Conservation (phyloP, 2,113 vertebrate species). For the Protomyctophum bolini region DNA sequence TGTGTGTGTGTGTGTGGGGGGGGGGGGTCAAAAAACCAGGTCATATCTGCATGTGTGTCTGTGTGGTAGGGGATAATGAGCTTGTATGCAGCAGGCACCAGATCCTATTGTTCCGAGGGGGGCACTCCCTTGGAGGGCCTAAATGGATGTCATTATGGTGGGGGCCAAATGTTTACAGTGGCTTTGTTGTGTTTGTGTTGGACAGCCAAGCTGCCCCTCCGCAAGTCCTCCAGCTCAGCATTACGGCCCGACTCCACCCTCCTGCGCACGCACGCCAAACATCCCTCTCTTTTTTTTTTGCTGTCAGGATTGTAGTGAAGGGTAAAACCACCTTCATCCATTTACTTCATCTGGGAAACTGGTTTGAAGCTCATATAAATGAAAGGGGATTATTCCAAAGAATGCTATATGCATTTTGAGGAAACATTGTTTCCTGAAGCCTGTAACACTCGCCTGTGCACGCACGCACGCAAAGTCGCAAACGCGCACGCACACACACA, state of each 20-base stretch:
- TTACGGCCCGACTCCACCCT: constrained; percentile 47
- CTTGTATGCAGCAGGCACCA: constrained; percentile 63
- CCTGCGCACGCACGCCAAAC: constrained; percentile 37
- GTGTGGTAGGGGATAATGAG: constrained; percentile 47
- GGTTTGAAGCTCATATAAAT: no score
- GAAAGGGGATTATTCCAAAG: no score
- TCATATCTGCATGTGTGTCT: not conserved
- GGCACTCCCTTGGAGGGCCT: constrained; percentile 64
- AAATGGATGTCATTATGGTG: constrained; percentile 56
- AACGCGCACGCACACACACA: no score
- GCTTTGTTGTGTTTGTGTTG: constrained; percentile 71
- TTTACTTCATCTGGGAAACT: no score
- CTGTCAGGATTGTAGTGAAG: not conserved
- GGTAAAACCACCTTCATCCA: no score
- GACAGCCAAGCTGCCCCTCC: constrained; percentile 53
- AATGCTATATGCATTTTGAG: no score
- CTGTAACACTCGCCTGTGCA: no score
- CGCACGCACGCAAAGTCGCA: no score
- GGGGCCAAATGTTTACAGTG: constrained; percentile 69
- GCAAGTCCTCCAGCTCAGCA: constrained; percentile 56
- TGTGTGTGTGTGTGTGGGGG: constrained; percentile 10
- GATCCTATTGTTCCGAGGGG: constrained; percentile 65
- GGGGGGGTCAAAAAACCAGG: not conserved
- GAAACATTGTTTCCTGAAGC: no score
- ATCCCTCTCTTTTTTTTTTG: not conserved